These are phyloP conservation scores for Trachymyrmex septentrionalis DNA, from an alignment of 1,140 invertebrate genomes.

Conservation along the genomic window DNA sequence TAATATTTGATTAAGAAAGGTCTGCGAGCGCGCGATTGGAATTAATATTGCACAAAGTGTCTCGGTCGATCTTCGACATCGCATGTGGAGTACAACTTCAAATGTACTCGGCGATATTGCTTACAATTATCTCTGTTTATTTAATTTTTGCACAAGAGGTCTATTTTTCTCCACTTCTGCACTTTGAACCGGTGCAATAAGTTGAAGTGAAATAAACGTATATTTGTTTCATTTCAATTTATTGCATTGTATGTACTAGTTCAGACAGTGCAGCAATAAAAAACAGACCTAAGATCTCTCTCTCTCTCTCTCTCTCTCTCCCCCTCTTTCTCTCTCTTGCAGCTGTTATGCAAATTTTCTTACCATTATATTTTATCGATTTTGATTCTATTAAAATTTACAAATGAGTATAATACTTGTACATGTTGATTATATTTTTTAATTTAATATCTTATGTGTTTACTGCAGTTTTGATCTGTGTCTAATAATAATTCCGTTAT, in stretches of 20 bases:
- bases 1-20: conserved; percentile 27
- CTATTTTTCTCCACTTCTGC: too few species aligned
- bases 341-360: not conserved
- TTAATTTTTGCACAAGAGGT: not conserved
- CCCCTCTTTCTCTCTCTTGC: not conserved
- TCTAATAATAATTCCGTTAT: not conserved
- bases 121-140: not conserved
- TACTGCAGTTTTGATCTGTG: not conserved
- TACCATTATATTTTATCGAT: not conserved
- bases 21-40: not conserved
- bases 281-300: too few species aligned
- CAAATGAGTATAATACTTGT: not conserved
- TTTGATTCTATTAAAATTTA: conserved; percentile 13
- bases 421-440: not conserved
- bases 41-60: not conserved
- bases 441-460: not conserved
- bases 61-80: conserved; percentile 8
- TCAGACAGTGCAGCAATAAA: too few species aligned
- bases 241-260: too few species aligned
- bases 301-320: too few species aligned
- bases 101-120: not conserved
- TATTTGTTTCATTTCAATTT: too few species aligned
- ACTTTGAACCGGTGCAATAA: too few species aligned
- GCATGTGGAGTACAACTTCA: not conserved
- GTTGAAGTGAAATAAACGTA: too few species aligned